Percentiles rank a stretch among this genome's conserved stretches.
Conservation (phyloP, 2,113 vertebrate species). For the human (Homo sapiens) region DNA sequence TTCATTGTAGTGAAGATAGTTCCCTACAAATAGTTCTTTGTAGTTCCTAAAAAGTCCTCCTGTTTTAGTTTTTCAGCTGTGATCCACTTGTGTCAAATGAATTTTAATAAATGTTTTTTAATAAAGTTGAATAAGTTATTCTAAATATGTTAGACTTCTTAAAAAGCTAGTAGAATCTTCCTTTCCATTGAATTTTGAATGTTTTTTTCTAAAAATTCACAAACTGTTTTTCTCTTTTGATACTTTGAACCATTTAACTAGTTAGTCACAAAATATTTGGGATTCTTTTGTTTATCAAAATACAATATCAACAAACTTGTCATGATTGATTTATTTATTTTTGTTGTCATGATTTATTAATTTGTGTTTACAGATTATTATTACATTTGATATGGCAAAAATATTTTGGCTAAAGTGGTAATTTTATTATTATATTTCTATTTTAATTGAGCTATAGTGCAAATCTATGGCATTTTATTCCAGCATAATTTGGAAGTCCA, state of each 20-base stretch:
- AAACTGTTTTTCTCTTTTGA: constrained; percentile 36
- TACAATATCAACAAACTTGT: neutral
- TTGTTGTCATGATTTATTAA: constrained; percentile 19
- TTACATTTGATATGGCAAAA: constrained; percentile 40
- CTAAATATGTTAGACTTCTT: constrained; percentile 13
- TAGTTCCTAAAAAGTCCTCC: neutral
- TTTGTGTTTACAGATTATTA: constrained; percentile 46
- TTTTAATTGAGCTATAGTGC: neutral
- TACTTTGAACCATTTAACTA: constrained; percentile 33
- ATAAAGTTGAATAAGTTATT: constrained; percentile 39
- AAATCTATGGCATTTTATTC: constrained; percentile 42
- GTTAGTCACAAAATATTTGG: constrained; percentile 37
- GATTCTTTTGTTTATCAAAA: constrained; percentile 55
- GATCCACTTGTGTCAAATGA: constrained; percentile 21
- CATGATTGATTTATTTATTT: constrained; percentile 27
- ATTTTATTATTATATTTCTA: constrained; percentile 38
- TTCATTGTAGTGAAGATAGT: neutral
- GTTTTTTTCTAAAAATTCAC: constrained; percentile 30
- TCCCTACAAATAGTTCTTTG: too few species aligned
- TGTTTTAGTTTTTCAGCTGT: constrained; percentile 39
- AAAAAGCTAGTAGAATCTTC: constrained; percentile 30
- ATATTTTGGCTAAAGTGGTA: neutral
- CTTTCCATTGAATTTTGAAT: constrained; percentile 37
- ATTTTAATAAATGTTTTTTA: constrained; percentile 18
- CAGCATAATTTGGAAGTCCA: constrained; percentile 21